phyloP scores from a whole-genome alignment of 1,140 invertebrate species.

The Aphelenchoides besseyi region DNA sequence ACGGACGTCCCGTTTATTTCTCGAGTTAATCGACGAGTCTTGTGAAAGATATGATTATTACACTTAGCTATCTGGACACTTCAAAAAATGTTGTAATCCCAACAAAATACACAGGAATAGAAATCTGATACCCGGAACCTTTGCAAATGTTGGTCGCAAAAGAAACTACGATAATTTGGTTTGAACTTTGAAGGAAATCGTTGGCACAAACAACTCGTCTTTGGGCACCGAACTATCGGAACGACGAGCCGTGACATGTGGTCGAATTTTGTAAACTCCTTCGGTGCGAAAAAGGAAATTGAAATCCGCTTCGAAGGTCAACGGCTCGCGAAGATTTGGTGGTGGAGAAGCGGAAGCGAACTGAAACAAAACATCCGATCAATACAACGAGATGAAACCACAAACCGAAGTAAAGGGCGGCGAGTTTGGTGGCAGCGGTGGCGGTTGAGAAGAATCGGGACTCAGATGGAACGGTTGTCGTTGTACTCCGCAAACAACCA shows the following conservation, averaged over 20 bases:
- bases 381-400: constrained; percentile 5
- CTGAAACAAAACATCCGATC: constrained; percentile 23
- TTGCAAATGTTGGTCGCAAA: too few species aligned
- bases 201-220: constrained; percentile 52
- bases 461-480: constrained; percentile 39
- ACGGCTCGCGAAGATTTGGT: background rate
- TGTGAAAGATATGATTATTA: too few species aligned
- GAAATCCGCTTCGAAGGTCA: constrained; percentile 36
- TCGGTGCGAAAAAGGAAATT: constrained; percentile 51
- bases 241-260: constrained; percentile 24
- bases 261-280: constrained; percentile 53
- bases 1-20: too few species aligned
- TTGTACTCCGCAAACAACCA: constrained; percentile 41
- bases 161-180: constrained; percentile 35
- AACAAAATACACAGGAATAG: too few species aligned
- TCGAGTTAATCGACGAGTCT: too few species aligned
- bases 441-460: background rate
- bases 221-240: constrained; percentile 11
- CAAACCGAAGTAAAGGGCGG: background rate
- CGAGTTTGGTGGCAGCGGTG: background rate
- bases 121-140: too few species aligned
- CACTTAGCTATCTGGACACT: too few species aligned
- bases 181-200: constrained; percentile 45
- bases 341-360: constrained; percentile 5
- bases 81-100: too few species aligned